Conservation (phyloP, 2,888 invertebrate genomes). For the Nysson spinosus region DNA sequence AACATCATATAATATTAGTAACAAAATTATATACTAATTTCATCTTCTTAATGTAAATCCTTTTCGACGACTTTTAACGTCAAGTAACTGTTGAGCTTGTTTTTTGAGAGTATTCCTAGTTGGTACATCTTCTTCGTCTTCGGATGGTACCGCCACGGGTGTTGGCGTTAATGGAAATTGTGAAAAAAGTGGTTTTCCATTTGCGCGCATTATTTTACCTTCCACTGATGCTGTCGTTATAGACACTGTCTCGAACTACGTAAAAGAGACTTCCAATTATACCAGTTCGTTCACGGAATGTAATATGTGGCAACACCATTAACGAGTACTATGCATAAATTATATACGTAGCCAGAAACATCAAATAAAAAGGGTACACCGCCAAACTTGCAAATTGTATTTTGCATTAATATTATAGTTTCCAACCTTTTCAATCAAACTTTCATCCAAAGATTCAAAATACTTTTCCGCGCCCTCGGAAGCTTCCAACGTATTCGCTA, state of each 20-base stretch:
- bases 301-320: no score
- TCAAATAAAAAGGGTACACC: no score
- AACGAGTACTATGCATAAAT: no score
- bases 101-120: constrained; percentile 88
- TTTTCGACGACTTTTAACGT: constrained; percentile 89
- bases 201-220: constrained; percentile 49
- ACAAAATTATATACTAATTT: not conserved
- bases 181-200: constrained; percentile 68
- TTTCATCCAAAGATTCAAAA: constrained; percentile 68
- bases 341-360: no score
- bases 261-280: not conserved
- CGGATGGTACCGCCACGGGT: constrained; percentile 78
- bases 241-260: constrained; percentile 67
- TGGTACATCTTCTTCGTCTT: constrained; percentile 91
- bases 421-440: constrained; percentile 62
- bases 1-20: no score
- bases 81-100: constrained; percentile 90
- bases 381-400: no score
- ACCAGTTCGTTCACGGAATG: not conserved
- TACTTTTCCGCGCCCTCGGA: constrained; percentile 73
- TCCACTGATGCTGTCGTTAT: constrained; percentile 57
- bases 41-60: constrained; percentile 79
- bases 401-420: not conserved
- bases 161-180: constrained; percentile 62
- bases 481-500: constrained; percentile 74